These are phyloP conservation scores for Lophius piscatorius DNA, from an alignment of 2,113 vertebrate species.

Conservation along the genomic window DNA sequence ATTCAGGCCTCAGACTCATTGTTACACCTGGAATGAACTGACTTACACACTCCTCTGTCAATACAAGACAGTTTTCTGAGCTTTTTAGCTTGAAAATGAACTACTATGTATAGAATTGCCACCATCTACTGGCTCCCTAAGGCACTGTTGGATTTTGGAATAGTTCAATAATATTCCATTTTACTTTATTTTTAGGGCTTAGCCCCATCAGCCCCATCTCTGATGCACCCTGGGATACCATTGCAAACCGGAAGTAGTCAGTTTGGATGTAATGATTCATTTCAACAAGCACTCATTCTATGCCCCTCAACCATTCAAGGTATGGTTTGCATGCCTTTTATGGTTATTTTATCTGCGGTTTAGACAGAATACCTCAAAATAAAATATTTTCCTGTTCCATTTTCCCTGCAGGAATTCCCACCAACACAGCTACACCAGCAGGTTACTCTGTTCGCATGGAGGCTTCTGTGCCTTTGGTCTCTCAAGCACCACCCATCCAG, in stretches of 20 bases:
- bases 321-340: conserved; percentile 56
- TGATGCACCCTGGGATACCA: conserved; percentile 93
- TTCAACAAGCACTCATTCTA: conserved; percentile 95
- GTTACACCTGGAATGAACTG: too few relatives aligned
- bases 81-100: too few relatives aligned
- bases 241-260: conserved; percentile 92
- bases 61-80: too few relatives aligned
- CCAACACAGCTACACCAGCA: conserved; percentile 87
- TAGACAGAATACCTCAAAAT: neutral
- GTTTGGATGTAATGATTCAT: conserved; percentile 93
- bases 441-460: conserved; percentile 94
- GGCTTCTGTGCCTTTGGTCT: conserved; percentile 89
- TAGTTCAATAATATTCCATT: neutral
- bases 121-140: neutral
- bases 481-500: conserved; percentile 91
- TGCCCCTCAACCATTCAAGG: conserved; percentile 95
- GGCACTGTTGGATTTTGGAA: too few relatives aligned
- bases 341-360: neutral
- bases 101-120: too few relatives aligned
- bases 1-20: too few relatives aligned
- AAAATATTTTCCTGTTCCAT: neutral
- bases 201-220: conserved; percentile 87
- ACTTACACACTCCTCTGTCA: too few relatives aligned
- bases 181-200: conserved; percentile 79
- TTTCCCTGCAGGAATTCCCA: conserved; percentile 85